Conservation (phyloP, 2,797 vertebrate species). For the Trachurus trachurus region DNA sequence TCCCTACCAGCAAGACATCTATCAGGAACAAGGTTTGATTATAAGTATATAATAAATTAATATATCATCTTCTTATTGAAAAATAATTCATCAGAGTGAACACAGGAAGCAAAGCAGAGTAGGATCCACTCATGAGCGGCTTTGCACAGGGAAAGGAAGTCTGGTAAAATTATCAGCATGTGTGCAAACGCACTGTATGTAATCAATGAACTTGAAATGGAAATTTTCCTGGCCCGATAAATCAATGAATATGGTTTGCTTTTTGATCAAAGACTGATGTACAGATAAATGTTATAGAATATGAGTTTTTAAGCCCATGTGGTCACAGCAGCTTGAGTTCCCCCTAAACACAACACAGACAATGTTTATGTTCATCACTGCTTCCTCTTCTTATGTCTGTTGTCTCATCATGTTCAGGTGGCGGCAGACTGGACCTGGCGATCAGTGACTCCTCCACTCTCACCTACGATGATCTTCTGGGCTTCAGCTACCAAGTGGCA, state of each 20-base stretch:
- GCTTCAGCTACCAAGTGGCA: conserved; percentile 98
- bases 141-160: conserved; percentile 4
- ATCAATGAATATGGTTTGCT: conserved; percentile 26
- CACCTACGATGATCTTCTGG: conserved; percentile 93
- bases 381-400: conserved; percentile 10
- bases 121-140: not conserved
- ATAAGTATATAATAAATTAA: too few species aligned
- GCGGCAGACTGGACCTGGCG: conserved; percentile 86
- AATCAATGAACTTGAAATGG: conserved; percentile 1
- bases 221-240: conserved; percentile 10
- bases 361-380: conserved; percentile 37
- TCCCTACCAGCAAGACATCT: conserved; percentile 92
- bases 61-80: too few species aligned
- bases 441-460: conserved; percentile 93
- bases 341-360: conserved; percentile 16
- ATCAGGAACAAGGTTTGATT: conserved; percentile 87
- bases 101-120: conserved; percentile 29
- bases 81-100: not conserved
- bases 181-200: not conserved
- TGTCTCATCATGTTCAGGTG: conserved; percentile 80
- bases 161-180: not conserved
- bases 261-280: conserved; percentile 45
- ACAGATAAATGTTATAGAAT: conserved; percentile 26
- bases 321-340: conserved; percentile 52
- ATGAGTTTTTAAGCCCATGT: conserved; percentile 26